A percentile compares a stretch with the other conserved stretches of the same genome.
Evolutionary conservation across 2,797 vertebrate genomes (phyloP).

Genomic region (Pachyuromys duprasi): DNA sequence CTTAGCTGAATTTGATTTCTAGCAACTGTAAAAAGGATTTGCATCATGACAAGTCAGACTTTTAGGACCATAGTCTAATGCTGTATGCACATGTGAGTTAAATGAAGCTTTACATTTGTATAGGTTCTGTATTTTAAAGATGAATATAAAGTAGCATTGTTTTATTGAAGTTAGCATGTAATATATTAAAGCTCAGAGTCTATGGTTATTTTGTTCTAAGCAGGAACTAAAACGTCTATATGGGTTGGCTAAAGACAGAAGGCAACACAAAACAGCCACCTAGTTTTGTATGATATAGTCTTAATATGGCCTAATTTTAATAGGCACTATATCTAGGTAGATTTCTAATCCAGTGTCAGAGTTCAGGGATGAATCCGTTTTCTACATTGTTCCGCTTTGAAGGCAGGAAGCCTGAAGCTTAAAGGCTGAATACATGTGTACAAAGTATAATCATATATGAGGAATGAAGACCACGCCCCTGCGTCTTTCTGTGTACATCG

Average conservation of each 20-base stretch:
- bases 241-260: conserved; percentile 63
- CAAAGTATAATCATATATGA: neutral
- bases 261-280: conserved; percentile 55
- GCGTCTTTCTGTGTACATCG: neutral
- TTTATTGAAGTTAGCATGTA: conserved; percentile 70
- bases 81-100: neutral
- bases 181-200: conserved; percentile 61
- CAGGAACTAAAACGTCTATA: conserved; percentile 64
- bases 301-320: conserved; percentile 76
- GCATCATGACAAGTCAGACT: neutral
- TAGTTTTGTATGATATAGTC: conserved; percentile 65
- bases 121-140: conserved; percentile 62
- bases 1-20: conserved; percentile 20
- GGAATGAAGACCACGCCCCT: neutral
- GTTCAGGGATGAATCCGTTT: conserved; percentile 56
- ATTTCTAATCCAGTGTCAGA: conserved; percentile 66
- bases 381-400: conserved; percentile 38
- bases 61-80: conserved; percentile 44
- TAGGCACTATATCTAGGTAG: conserved; percentile 50
- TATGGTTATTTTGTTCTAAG: no score
- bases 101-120: conserved; percentile 54
- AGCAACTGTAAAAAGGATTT: conserved; percentile 22
- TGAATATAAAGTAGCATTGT: conserved; percentile 70
- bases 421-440: neutral
- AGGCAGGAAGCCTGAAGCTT: neutral